These are phyloP conservation scores for Lampropteryx suffumata DNA, from an alignment of 2,888 invertebrate genomes.

Conservation along the genomic window DNA sequence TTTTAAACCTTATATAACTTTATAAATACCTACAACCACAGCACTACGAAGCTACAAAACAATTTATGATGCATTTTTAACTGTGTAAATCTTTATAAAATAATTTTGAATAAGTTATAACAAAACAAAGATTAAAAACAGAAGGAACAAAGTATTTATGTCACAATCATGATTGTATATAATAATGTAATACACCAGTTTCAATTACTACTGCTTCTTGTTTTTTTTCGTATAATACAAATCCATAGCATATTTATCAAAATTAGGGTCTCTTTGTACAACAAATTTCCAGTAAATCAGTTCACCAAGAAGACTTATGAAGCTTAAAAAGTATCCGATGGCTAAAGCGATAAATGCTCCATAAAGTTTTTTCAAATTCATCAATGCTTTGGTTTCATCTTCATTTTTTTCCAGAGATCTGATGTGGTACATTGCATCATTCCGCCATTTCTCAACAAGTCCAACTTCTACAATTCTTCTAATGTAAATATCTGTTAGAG, in stretches of 20 bases:
- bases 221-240: conserved; percentile 76
- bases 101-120: not conserved
- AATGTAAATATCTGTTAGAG: conserved; percentile 86
- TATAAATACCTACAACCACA: no score
- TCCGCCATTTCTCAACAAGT: conserved; percentile 89
- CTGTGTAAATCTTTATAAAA: not conserved
- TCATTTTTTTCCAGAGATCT: conserved; percentile 81
- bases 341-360: conserved; percentile 89
- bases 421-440: conserved; percentile 86
- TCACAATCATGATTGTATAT: conserved; percentile 48
- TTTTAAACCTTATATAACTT: conserved; percentile 2
- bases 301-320: conserved; percentile 83
- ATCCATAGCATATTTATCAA: conserved; percentile 86
- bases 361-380: conserved; percentile 90
- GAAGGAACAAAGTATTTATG: conserved; percentile 50
- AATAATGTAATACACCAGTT: conserved; percentile 39
- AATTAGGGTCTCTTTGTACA: conserved; percentile 86
- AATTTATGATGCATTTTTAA: no score
- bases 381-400: conserved; percentile 87
- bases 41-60: no score
- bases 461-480: conserved; percentile 88
- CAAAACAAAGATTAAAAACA: conserved; percentile 30
- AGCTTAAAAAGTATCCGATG: conserved; percentile 86
- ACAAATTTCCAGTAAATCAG: conserved; percentile 86
- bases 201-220: conserved; percentile 51